Evolutionary conservation across 2,797 vertebrate species (phyloP).

Genomic region (Artibeus jamaicensis): DNA sequence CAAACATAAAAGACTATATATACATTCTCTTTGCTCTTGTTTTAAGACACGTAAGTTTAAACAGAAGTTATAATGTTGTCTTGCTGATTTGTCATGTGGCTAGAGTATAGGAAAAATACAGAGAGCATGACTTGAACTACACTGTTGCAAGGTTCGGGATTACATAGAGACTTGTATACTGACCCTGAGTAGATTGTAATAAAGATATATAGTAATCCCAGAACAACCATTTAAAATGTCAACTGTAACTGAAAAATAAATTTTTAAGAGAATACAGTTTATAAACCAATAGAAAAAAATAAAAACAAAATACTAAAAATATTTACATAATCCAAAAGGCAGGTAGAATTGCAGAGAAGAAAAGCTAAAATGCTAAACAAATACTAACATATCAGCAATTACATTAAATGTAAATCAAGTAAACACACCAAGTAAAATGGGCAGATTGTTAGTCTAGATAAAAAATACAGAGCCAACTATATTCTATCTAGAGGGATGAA

Average conservation of each 20-base stretch:
- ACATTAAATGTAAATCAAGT: background rate
- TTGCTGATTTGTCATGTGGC: background rate
- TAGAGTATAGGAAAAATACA: background rate
- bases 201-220: background rate
- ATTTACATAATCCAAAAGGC: background rate
- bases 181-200: background rate
- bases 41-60: background rate
- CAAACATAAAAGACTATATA: background rate
- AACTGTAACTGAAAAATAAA: background rate
- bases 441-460: background rate
- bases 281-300: conserved; percentile 20
- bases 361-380: background rate
- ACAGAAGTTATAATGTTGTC: background rate
- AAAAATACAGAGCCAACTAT: background rate
- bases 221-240: background rate
- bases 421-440: background rate
- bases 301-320: background rate
- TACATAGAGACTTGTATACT: background rate
- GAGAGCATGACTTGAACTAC: background rate
- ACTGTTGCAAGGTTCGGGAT: background rate
- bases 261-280: background rate
- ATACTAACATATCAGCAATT: background rate
- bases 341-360: background rate
- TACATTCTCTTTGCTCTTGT: background rate
- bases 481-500: background rate